A percentile compares a stretch with the other conserved stretches of the same genome.
These are phyloP conservation scores for Andricus curvator DNA, from an alignment of 2,888 invertebrate species.

Conservation along the genomic window DNA sequence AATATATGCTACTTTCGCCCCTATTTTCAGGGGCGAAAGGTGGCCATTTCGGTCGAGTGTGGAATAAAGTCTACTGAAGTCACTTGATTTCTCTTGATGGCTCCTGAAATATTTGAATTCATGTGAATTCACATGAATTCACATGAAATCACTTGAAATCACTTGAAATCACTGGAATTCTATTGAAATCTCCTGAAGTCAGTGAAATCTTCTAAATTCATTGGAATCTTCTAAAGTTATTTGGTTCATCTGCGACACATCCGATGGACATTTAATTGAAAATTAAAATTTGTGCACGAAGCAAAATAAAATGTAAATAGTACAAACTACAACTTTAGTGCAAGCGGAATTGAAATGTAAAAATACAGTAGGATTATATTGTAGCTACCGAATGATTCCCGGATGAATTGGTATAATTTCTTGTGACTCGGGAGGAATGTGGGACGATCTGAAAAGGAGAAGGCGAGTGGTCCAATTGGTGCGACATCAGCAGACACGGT, in stretches of 20 bases:
- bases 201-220: too few relatives aligned
- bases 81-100: too few relatives aligned
- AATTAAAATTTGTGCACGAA: neutral
- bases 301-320: neutral
- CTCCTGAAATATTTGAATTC: too few relatives aligned
- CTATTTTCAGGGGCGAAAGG: too few relatives aligned
- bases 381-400: constrained; percentile 1
- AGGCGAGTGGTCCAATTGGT: constrained; percentile 41
- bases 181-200: too few relatives aligned
- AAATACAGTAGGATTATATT: neutral
- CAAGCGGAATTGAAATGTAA: constrained; percentile 18
- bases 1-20: too few relatives aligned
- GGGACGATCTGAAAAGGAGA: constrained; percentile 33
- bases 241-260: neutral
- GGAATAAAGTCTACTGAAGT: too few relatives aligned
- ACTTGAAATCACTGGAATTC: too few relatives aligned
- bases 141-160: too few relatives aligned
- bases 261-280: neutral
- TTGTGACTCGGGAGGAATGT: constrained; percentile 28
- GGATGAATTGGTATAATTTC: constrained; percentile 30
- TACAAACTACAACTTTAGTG: neutral
- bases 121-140: too few relatives aligned
- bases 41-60: too few relatives aligned
- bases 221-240: too few relatives aligned
- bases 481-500: constrained; percentile 36